phyloP scores from a whole-genome alignment of 1,140 invertebrate species.

The Calycopis cecrops region DNA sequence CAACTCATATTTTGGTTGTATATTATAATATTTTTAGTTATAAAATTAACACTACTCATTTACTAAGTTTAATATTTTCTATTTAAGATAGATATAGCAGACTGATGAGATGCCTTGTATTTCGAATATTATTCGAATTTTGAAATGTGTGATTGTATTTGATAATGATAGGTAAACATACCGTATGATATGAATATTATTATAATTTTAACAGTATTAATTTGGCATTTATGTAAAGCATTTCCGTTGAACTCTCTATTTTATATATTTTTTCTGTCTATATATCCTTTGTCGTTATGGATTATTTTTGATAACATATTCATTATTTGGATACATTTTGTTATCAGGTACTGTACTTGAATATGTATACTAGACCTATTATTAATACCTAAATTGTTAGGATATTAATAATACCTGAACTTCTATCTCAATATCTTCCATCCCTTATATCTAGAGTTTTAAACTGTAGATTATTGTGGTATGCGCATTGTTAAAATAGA shows the following conservation, averaged over 20 bases:
- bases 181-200: constrained; percentile 15
- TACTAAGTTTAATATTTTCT: constrained; percentile 13
- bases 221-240: constrained; percentile 52
- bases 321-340: no score
- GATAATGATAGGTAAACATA: constrained; percentile 12
- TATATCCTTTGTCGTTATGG: no score
- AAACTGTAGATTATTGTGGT: no score
- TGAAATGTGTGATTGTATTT: constrained; percentile 28
- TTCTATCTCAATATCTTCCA: no score
- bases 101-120: constrained; percentile 54
- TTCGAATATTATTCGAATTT: constrained; percentile 32
- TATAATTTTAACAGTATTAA: constrained; percentile 54
- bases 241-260: constrained; percentile 14
- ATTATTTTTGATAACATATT: no score
- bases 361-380: no score
- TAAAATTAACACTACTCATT: constrained; percentile 4
- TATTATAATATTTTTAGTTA: not conserved
- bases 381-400: no score
- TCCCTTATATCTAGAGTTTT: no score
- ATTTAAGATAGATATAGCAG: constrained; percentile 26
- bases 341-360: no score
- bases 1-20: not conserved
- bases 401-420: no score
- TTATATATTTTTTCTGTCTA: constrained; percentile 10
- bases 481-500: no score